Base-by-base conservation (phyloP, 2,797 vertebrate genomes). In the Enteromius treurensis region DNA sequence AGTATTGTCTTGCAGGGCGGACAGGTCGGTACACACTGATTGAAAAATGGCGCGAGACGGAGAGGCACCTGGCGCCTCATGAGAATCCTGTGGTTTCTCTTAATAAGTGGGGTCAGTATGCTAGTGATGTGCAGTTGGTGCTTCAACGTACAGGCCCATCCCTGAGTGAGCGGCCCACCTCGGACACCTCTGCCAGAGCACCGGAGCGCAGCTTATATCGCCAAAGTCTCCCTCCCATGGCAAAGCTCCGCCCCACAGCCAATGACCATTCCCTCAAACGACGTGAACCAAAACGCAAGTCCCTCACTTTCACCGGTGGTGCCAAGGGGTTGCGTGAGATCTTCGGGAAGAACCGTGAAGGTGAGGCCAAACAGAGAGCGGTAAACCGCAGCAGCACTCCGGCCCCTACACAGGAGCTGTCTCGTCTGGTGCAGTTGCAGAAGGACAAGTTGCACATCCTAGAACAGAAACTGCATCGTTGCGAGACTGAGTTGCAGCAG, bases 101-200 rank as follows among this genome's bases (percentile, higher is more conserved):
- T 68, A 98, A 98, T 92, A 99, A 98, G 86, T 99, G 98, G 98
- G 98, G 98, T 0, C 98, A 98, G 87, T 98, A 99, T 45, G 97
- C 98, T 21, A 96, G 96, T 45, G 98, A 99, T 0, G 98, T 99
- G 19, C 97, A 99, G 93, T 94, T 99, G 34, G 96, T 99, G 84
- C 94, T 99, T 68, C 95, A 96, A 0, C 94, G 97, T 8, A 99
- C 98, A 0, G 97, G 98, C 51, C 98, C 98, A 0, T 98, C 97
- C 0, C 92, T 96, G 14, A 97, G 96, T 34, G 97, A 98, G 92
- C 90, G 96, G 14, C 96, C 97, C 8, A 96, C 94, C 0, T 97
- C 96, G 0, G 97, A 98, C 64, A 91, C 96, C 21, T 92, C 94
- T 81, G 92, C 94, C 8, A 91, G 95, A 5, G 87, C 94, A 81